Base-by-base conservation (phyloP, 2,113 vertebrate species). In the Passerina amoena region DNA sequence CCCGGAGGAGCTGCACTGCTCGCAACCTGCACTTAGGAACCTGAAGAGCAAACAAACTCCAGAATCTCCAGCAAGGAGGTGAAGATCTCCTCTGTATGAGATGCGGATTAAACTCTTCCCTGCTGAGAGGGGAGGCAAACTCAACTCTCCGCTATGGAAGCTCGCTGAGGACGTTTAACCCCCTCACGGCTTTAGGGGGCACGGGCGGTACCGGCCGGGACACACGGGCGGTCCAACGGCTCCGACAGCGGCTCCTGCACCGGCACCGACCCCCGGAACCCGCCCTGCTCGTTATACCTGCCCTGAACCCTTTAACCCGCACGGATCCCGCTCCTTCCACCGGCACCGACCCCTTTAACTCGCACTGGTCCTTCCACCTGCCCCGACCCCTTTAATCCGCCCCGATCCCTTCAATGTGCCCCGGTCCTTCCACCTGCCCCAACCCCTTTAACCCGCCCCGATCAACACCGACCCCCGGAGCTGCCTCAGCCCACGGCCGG, bases 101-200 rank as follows among this genome's bases (percentile, higher is more conserved):
- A 23, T 0, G 9, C 3, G 1, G 10, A 12, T 16, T 14, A 6
- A 60, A 27, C 3, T 35, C 15, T 20, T 18, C 27, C 1, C 59
- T 2, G 42, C 33, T 4, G 25, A 42, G 3, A 22, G 21, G 8
- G 14, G 35, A 35, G 18, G 3, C 11, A 45, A 3, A 27, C 24
- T 9, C 53, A 0, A 3, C 2, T 3, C 25, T 27, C 50, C 0
- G 66, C 42, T 23, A 0, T 0, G 7, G 27, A 71, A 13, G 4
- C 54, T 23, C 11, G 42, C 28, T 17, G 57, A 6, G n/a, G 21
- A 20, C 31, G 5, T 44, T 37, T 44, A 44, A 81, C 18, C 53
- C 48, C 42, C 10, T 31, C 85, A 2, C 30, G 66, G 75, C 66
- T 42, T 10, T 3, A 2, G n/a, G 8, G 73, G 22, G 40, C 66